Evolutionary conservation across 1,140 invertebrate genomes (phyloP).

Genomic region (Nilaparvata lugens): DNA sequence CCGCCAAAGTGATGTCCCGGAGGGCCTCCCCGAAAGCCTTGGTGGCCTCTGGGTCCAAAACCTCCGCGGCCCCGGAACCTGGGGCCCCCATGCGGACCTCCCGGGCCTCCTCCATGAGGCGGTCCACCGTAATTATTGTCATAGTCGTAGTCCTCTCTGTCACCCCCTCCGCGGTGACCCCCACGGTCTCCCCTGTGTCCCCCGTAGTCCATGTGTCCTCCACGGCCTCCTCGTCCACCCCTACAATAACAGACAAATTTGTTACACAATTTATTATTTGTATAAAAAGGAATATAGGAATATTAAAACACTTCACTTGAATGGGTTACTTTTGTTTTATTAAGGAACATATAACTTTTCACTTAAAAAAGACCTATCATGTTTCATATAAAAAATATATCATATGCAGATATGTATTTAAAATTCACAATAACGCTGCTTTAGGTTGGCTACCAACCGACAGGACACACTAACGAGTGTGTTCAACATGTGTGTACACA

Average conservation of each 20-base stretch:
- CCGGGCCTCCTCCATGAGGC: constrained; percentile 54
- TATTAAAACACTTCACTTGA: too few species aligned
- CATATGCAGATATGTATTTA: too few species aligned
- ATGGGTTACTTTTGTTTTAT: too few species aligned
- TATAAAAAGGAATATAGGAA: not conserved
- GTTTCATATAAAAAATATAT: too few species aligned
- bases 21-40: constrained; percentile 21
- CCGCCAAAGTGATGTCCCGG: constrained; percentile 36
- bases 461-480: too few species aligned
- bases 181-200: constrained; percentile 33
- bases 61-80: constrained; percentile 41
- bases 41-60: constrained; percentile 37
- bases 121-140: constrained; percentile 33
- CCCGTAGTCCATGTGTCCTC: constrained; percentile 19
- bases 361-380: too few species aligned
- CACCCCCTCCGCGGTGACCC: constrained; percentile 38
- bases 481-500: too few species aligned
- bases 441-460: too few species aligned
- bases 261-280: not conserved
- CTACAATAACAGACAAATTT: constrained; percentile 15
- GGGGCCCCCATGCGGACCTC: constrained; percentile 39
- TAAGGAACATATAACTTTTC: too few species aligned
- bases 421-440: too few species aligned
- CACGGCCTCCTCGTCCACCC: constrained; percentile 24
- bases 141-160: constrained; percentile 35